Base-by-base conservation (phyloP, 92 coral and sea anemone species). In the Heliopora coerulea region DNA sequence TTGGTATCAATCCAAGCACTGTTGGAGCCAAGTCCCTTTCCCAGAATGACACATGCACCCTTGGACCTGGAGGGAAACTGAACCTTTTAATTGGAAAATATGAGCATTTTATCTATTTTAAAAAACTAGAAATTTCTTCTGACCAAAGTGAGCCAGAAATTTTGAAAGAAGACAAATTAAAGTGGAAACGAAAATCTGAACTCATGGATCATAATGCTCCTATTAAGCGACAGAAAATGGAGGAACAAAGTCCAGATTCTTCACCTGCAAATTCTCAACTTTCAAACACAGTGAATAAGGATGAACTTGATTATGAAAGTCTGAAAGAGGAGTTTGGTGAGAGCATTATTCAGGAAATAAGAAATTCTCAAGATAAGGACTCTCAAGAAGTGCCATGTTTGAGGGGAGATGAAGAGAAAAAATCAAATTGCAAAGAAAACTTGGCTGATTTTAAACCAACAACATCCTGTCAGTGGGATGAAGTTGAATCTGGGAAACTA, bases 21-120 rank as follows among this genome's bases (percentile, higher is more conserved):
- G 63, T 70, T 23, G 50, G 77, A 20, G 62, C 0, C 49, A 70
- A n/a, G 13, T 30, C 49, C 10, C 58, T 70, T 20, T 31, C 77
- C 2, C 62, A 33, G 30, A 20, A 54, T 13, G 50, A 70, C 17
- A 70, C 77, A 9, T 21, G 27, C 33, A 70, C 77, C 20, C 77
- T 70, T 17, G 50, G 63, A 28, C 48, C 77, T 29, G 77, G 77
- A 52, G 77, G 50, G 39, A 70, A 54, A 54, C 8, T 70, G 14
- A 32, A 33, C 63, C 77, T 70, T 52, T 33, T 70, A 35, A 42
- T 26, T 8, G 12, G 18, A 11, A 70, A 70, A 70, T 70, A 70
- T 26, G 77, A 70, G 39, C 77, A 70, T 54, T 70, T 70, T 37
- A 49, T 70, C 34, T 20, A 54, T 35, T 70, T 70, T 70, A 70